Evolutionary conservation across 2,113 vertebrate species (phyloP), one percentile per base, ranked within the genome.

Genomic region (Pontoporia blainvillei): DNA sequence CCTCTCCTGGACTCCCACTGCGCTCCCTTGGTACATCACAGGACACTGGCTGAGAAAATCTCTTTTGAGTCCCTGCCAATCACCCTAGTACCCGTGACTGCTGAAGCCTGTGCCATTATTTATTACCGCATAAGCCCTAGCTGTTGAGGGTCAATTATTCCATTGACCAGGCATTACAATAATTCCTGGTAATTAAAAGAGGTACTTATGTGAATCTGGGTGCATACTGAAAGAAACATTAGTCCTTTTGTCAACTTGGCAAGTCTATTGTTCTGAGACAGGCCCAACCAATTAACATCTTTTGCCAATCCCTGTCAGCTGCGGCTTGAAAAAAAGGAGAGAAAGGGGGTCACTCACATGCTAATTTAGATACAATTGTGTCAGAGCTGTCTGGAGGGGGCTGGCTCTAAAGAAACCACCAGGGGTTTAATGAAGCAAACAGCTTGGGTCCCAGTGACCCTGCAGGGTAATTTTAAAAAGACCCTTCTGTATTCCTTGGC

Each of bases 281-380:
- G 1, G 98, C 98, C 98, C 98, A 98, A 98, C 98, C 99, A 99
- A 99, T 99, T 99, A 99, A 98, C 98, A 98, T 98, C 98, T 98
- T 98, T 98, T 98, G 97, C 98, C 98, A 99, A 98, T 99, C 98
- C 98, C 97, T 98, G 98, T 99, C 98, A 98, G 98, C 98, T 98
- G 98, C 98, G 98, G 96, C 95, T 98, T 98, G 96, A 94, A 97
- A 95, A 34, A 62, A 94, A 97, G 97, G 97, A 84, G 97, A 98
- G 97, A 97, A 97, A 97, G 98, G 96, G 97, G 98, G 98, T 98
- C 98, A 98, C 98, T 98, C 98, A 99, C 98, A 99, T 99, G 99
- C 99, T 99, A 99, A 99, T 99, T 99, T 99, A 99, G 99, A 99
- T 99, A 99, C 98, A 99, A 99, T 98, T 99, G 99, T 99, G 98